Evolutionary conservation across 1,140 invertebrate genomes (phyloP).

Genomic region (Papilio aristodemus): DNA sequence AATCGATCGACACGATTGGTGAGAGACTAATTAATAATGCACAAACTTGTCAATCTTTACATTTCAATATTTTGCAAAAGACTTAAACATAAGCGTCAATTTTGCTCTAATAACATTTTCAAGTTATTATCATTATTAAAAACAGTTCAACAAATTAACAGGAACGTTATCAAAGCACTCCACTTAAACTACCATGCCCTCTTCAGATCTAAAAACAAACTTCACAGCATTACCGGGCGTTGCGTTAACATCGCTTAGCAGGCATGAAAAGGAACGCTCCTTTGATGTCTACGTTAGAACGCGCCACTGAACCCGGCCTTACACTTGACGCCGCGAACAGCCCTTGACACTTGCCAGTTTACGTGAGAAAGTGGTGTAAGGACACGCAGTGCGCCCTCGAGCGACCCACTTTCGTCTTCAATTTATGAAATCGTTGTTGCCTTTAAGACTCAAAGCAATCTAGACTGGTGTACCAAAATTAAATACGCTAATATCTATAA

Average conservation of each 20-base stretch:
- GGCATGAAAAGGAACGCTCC: conserved; percentile 23
- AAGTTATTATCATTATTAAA: neutral
- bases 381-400: neutral
- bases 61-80: too few relatives aligned
- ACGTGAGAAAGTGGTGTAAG: conserved; percentile 7
- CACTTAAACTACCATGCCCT: conserved; percentile 1
- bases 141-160: neutral
- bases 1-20: too few relatives aligned
- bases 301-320: conserved; percentile 34
- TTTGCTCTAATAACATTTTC: too few relatives aligned
- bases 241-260: neutral
- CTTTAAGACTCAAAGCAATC: too few relatives aligned
- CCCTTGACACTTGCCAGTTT: conserved; percentile 36
- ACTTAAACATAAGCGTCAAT: too few relatives aligned
- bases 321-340: conserved; percentile 41
- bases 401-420: neutral
- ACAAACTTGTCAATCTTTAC: too few relatives aligned
- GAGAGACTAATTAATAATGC: too few relatives aligned
- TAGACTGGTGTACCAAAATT: too few relatives aligned
- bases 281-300: conserved; percentile 38
- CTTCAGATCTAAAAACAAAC: conserved; percentile 14
- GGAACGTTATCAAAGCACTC: conserved; percentile 1
- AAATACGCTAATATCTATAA: too few relatives aligned
- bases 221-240: conserved; percentile 10
- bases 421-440: conserved; percentile 13